Evolutionary conservation across 2,888 invertebrate species (phyloP), one percentile per base, ranked within the genome.

Genomic region (Mesorhabditis sp.): DNA sequence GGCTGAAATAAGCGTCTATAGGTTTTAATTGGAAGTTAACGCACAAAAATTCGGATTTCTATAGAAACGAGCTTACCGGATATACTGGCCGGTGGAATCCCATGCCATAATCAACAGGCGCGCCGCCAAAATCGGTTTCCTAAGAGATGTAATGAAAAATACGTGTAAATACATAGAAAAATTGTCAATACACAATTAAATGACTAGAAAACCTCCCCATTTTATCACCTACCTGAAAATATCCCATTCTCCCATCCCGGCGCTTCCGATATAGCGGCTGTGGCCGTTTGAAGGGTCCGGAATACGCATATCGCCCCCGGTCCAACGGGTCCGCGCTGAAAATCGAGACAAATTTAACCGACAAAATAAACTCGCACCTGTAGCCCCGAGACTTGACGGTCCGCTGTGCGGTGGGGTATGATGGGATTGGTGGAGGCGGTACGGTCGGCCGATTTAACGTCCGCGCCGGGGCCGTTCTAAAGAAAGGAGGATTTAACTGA

Each of bases 261-360:
- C 77, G 67, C 68, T 82, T 82, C 43, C 75, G 69, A 67, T 82
- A 82, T 70, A 82, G 74, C 41, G 81, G 78, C 45, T 70, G 43
- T 42, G 75, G 75, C 62, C 75, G 74, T 64, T 74, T 72, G n/a
- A 45, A 45, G 3, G 72, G 68, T 28, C 58, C 62, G 42, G 68
- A 28, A 41, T 70, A 74, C 42, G 72, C 70, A 45, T 69, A 50
- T 45, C 41, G 45, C 66, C 50, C 64, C 61, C 10, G 66, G 66
- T 43, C 70, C 70, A 13, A 67, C 63, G 63, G 65, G n/a, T 50
- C 58, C 66, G 44, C 66, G 50, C 70, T 70, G 63, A 70, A 70
- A 70, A 42, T 28, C 10, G 44, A 28, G 42, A 67, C 2, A 58
- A 50, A 13, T 67, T 5, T 50, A 50, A 1, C 7, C n/a, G 67